These are phyloP conservation scores for Anthopleura xanthogrammica DNA, from an alignment of 92 coral and sea anemone genomes.

Conservation along the genomic window DNA sequence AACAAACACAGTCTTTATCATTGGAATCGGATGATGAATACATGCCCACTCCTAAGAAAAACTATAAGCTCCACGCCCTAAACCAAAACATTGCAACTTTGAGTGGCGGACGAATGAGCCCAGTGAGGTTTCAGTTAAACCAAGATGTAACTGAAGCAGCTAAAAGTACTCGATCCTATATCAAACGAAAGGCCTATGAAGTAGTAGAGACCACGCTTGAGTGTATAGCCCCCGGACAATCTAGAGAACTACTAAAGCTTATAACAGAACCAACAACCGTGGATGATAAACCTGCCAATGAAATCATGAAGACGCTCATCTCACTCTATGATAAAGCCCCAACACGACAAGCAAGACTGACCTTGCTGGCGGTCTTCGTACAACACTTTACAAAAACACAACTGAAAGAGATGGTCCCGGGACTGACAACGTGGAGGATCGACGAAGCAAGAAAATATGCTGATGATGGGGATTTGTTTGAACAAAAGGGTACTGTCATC, in stretches of 20 bases:
- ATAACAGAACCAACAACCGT: slow-evolving; percentile 7
- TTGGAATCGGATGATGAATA: no score
- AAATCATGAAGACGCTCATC: neutral
- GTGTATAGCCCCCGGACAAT: slow-evolving; percentile 51
- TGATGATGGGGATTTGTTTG: neutral
- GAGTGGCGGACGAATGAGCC: neutral
- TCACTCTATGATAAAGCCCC: neutral
- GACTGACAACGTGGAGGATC: neutral
- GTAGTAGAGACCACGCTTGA: slow-evolving; percentile 27
- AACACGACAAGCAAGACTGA: neutral
- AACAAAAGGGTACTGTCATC: slow-evolving; percentile 5
- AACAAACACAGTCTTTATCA: no score
- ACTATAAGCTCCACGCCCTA: neutral
- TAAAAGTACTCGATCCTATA: slow-evolving; percentile 30
- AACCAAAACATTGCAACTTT: neutral
- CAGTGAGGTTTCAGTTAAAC: neutral
- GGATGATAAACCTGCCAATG: neutral
- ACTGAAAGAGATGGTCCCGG: neutral
- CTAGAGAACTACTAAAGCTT: slow-evolving; percentile 22
- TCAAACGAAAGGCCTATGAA: slow-evolving; percentile 39
- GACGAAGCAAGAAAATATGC: neutral
- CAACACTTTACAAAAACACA: neutral
- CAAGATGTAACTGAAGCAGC: slow-evolving; percentile 17
- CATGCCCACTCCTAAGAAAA: neutral
- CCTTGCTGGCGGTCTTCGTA: neutral